Conservation (phyloP, 2,888 invertebrate species). For the Craniophora ligustri region DNA sequence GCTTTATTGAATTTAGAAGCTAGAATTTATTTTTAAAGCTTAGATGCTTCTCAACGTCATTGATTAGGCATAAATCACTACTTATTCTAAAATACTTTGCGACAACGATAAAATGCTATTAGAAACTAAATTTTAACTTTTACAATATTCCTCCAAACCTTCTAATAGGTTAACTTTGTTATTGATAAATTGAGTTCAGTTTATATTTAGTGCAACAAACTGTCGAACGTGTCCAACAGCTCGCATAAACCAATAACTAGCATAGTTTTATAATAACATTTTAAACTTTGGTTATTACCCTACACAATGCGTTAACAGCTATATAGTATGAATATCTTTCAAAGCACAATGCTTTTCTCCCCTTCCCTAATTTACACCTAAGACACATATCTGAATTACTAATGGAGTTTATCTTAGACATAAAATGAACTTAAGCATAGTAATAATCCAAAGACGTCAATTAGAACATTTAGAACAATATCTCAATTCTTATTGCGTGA, state of each 20-base stretch:
- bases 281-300: too few relatives aligned
- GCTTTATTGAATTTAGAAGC: slow-evolving; percentile 44
- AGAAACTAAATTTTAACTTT: slow-evolving; percentile 17
- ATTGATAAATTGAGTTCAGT: slow-evolving; percentile 5
- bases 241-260: too few relatives aligned
- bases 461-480: slow-evolving; percentile 4
- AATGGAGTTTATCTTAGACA: background rate
- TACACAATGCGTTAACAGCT: too few relatives aligned
- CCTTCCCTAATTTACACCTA: slow-evolving; percentile 2
- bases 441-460: slow-evolving; percentile 4
- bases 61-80: slow-evolving; percentile 18
- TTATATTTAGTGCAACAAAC: too few relatives aligned
- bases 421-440: background rate
- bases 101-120: slow-evolving; percentile 26
- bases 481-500: slow-evolving; percentile 13
- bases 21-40: slow-evolving; percentile 17
- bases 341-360: too few relatives aligned
- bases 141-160: slow-evolving; percentile 15
- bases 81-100: slow-evolving; percentile 12
- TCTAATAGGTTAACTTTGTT: slow-evolving; percentile 26
- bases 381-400: background rate
- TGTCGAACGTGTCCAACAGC: too few relatives aligned
- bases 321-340: too few relatives aligned
- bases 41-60: slow-evolving; percentile 12
- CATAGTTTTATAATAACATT: too few relatives aligned